These are phyloP conservation scores for Schizothorax lantsangensis DNA, from an alignment of 2,797 vertebrate genomes.

Conservation along the genomic window DNA sequence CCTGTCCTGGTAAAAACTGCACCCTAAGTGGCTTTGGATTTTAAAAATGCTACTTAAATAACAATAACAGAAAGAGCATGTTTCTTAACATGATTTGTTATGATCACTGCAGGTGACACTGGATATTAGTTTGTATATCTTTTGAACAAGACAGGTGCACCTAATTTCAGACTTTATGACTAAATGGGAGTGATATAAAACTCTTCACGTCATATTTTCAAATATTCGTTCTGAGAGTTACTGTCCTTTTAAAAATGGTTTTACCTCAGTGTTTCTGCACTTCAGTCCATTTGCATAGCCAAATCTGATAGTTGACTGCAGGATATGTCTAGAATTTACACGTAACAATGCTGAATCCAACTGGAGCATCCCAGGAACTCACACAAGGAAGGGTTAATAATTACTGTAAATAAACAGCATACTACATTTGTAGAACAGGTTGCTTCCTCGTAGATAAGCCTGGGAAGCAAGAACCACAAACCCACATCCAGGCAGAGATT, in stretches of 20 bases:
- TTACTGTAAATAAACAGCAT: slow-evolving; percentile 11
- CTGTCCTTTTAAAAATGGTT: neutral
- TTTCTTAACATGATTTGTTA: neutral
- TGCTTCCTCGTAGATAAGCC: neutral
- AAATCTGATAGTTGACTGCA: slow-evolving; percentile 5
- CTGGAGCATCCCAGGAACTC: neutral
- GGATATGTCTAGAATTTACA: neutral
- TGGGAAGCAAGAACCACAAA: slow-evolving; percentile 2
- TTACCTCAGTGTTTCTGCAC: neutral
- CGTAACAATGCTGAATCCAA: neutral
- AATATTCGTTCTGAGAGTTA: neutral
- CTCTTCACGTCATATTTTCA: neutral
- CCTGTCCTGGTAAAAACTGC: neutral
- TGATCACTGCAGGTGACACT: neutral
- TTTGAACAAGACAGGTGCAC: neutral
- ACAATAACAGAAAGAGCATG: neutral
- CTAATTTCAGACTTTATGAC: neutral
- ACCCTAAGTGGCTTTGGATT: neutral
- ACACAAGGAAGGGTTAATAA: neutral
- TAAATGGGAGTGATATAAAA: neutral
- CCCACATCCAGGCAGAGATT: neutral
- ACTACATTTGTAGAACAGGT: neutral
- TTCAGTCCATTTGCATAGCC: neutral
- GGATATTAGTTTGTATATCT: neutral
- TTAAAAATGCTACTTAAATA: neutral